A percentile compares a stretch with the other conserved stretches of the same genome.
These are phyloP conservation scores for Gymnobelideus leadbeateri DNA, from an alignment of 2,113 vertebrate genomes.

Conservation along the genomic window DNA sequence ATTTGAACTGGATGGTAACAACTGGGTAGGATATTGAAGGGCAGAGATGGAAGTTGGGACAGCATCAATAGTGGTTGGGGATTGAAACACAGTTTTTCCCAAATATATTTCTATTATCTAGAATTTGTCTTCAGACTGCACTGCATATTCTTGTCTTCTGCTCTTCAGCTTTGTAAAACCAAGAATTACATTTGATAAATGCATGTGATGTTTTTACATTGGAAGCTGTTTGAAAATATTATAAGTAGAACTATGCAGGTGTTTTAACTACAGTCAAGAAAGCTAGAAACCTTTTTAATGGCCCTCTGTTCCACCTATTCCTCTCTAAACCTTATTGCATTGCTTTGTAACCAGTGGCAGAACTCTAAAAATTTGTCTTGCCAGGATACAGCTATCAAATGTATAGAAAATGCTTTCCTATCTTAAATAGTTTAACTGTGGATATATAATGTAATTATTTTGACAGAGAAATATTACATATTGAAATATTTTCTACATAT, in stretches of 20 bases:
- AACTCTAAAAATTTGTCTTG: slow-evolving; percentile 78
- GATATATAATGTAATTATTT: slow-evolving; percentile 89
- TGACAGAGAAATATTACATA: slow-evolving; percentile 85
- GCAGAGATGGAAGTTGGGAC: not conserved
- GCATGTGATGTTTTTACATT: slow-evolving; percentile 56
- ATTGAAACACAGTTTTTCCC: slow-evolving; percentile 40
- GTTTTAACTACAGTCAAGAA: slow-evolving; percentile 42
- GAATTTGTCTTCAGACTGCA: not conserved
- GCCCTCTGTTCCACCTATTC: not conserved
- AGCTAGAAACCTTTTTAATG: not conserved
- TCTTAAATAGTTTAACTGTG: slow-evolving; percentile 87
- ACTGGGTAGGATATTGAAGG: slow-evolving; percentile 30
- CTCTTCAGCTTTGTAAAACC: slow-evolving; percentile 51
- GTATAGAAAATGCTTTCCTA: slow-evolving; percentile 87
- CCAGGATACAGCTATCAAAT: slow-evolving; percentile 83
- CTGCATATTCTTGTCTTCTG: slow-evolving; percentile 28
- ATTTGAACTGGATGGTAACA: slow-evolving; percentile 12
- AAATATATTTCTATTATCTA: not conserved
- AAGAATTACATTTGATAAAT: slow-evolving; percentile 58
- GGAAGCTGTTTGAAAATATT: slow-evolving; percentile 47
- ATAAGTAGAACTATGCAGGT: slow-evolving; percentile 10
- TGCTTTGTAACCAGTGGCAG: slow-evolving; percentile 42
- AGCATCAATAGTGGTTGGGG: slow-evolving; percentile 10
- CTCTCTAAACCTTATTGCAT: slow-evolving; percentile 26
- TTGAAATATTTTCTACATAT: slow-evolving; percentile 85